A percentile compares a stretch with the other conserved stretches of the same genome.
phyloP scores from a whole-genome alignment of 2,113 vertebrate genomes.

The Sander lucioperca region DNA sequence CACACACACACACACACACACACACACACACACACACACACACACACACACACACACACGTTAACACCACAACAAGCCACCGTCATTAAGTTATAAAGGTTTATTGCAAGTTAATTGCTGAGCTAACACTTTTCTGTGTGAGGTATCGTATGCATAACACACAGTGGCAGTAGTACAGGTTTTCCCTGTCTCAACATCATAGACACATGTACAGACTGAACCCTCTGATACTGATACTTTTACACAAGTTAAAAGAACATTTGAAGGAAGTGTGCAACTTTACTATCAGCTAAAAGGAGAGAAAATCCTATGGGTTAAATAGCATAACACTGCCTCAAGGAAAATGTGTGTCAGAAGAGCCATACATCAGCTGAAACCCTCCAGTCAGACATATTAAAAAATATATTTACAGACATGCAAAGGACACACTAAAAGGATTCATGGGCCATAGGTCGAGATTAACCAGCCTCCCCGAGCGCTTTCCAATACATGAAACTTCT shows the following conservation, averaged over 20 bases:
- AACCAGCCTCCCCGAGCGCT: slow-evolving; percentile 34
- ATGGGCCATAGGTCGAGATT: slow-evolving; percentile 45
- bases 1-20: neutral
- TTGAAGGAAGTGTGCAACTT: neutral
- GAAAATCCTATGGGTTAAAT: slow-evolving; percentile 36
- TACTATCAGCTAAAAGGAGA: neutral
- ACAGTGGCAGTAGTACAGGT: neutral
- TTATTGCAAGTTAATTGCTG: slow-evolving; percentile 66
- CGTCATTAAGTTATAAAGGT: slow-evolving; percentile 56
- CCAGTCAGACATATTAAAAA: slow-evolving; percentile 55
- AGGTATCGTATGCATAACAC: slow-evolving; percentile 24
- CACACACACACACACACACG: slow-evolving; percentile 10
- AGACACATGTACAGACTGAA: neutral
- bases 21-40: neutral
- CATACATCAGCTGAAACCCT: slow-evolving; percentile 47
- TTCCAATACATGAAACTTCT: slow-evolving; percentile 55
- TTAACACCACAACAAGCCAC: slow-evolving; percentile 34
- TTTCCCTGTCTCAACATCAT: neutral
- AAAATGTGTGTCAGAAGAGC: slow-evolving; percentile 38
- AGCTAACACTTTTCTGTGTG: slow-evolving; percentile 53
- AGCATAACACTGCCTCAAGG: neutral
- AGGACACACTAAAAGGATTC: slow-evolving; percentile 39
- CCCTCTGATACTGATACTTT: neutral
- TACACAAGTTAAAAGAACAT: slow-evolving; percentile 1
- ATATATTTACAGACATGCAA: slow-evolving; percentile 45